Evolutionary conservation across 2,113 vertebrate species (phyloP).

Genomic region (Amblyopsis rosae): DNA sequence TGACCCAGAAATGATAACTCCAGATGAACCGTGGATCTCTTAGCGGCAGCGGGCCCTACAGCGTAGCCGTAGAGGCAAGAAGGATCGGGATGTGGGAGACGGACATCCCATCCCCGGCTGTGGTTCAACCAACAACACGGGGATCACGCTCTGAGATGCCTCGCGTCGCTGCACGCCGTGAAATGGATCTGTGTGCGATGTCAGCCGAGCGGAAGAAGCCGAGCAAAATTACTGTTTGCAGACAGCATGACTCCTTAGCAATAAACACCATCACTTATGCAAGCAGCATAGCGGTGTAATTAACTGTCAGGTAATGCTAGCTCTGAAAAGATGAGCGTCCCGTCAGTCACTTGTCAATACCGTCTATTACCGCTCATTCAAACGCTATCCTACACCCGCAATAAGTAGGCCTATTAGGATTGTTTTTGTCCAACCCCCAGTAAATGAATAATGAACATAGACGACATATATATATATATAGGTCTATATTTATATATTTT

Average conservation of each 20-base stretch:
- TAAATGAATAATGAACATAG: too few relatives aligned
- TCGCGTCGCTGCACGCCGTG: constrained; percentile 48
- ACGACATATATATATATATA: too few relatives aligned
- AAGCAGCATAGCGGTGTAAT: constrained; percentile 58
- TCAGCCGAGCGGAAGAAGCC: constrained; percentile 70
- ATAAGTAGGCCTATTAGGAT: not conserved
- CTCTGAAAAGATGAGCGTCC: constrained; percentile 38
- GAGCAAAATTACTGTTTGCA: constrained; percentile 70
- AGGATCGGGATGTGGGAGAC: not conserved
- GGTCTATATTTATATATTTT: too few relatives aligned
- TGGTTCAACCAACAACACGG: not conserved
- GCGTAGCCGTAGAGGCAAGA: constrained; percentile 24
- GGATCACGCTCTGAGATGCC: constrained; percentile 47
- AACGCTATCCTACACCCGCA: not conserved
- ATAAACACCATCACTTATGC: constrained; percentile 61
- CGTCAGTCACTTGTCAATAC: not conserved
- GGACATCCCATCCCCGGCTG: not conserved
- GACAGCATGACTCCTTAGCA: constrained; percentile 26
- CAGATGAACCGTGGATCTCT: constrained; percentile 69
- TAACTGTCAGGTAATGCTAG: constrained; percentile 66
- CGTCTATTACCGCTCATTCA: not conserved
- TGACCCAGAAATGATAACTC: constrained; percentile 73
- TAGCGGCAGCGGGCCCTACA: constrained; percentile 55
- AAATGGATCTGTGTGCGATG: constrained; percentile 70
- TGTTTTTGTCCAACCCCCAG: too few relatives aligned